These are phyloP conservation scores for Lates calcarifer DNA, from an alignment of 2,113 vertebrate species.

Conservation along the genomic window DNA sequence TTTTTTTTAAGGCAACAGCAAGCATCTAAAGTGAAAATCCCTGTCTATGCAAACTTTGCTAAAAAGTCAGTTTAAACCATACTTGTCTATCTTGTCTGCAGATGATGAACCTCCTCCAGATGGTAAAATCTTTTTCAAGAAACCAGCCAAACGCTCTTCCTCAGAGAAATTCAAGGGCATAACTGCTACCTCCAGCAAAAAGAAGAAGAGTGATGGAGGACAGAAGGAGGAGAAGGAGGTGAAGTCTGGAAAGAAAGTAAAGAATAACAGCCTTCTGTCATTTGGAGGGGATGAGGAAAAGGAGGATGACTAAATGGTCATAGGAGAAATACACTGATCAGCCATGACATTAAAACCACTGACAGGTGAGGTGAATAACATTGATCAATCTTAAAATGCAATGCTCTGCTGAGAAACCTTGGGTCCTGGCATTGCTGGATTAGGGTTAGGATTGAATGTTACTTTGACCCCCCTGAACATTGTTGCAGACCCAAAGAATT, in stretches of 20 bases:
- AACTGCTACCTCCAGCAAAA: constrained; percentile 93
- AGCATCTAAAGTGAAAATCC: background rate
- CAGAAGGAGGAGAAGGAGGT: constrained; percentile 70
- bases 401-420: no score
- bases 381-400: no score
- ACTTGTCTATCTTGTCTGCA: constrained; percentile 56
- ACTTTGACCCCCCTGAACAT: no score
- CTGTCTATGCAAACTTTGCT: background rate
- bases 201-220: constrained; percentile 79
- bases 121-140: constrained; percentile 95
- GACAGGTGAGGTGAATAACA: no score
- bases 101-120: constrained; percentile 87
- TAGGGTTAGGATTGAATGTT: no score
- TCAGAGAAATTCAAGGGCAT: constrained; percentile 90
- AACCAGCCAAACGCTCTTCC: constrained; percentile 91
- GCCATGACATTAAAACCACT: no score
- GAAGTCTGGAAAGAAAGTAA: constrained; percentile 88
- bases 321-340: no score
- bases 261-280: constrained; percentile 95
- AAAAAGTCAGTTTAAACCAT: background rate
- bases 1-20: background rate
- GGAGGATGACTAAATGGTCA: constrained; percentile 80
- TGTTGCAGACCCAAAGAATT: no score
- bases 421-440: no score
- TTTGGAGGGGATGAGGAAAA: constrained; percentile 93